Percentiles rank a stretch among this genome's conserved stretches.
Evolutionary conservation across 2,113 vertebrate genomes (phyloP).

Genomic region (Phalacrocorax carbo): DNA sequence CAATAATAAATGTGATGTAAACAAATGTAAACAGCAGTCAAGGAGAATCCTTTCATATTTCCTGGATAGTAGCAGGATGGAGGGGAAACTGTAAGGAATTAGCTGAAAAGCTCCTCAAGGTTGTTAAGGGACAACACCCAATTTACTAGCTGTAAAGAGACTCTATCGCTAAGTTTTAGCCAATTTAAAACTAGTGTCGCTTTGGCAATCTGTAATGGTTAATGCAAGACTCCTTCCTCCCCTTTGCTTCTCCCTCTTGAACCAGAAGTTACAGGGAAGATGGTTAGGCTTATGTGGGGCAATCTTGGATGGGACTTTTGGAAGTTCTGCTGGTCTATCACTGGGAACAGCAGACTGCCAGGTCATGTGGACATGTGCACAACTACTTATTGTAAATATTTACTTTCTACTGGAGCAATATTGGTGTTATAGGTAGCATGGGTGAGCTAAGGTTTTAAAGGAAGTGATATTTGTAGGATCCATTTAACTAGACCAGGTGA

Average conservation of each 20-base stretch:
- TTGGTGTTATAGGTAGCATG: background rate
- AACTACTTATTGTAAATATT: background rate
- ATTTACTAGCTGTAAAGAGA: background rate
- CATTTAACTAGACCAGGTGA: background rate
- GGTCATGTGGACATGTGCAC: background rate
- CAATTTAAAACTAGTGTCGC: background rate
- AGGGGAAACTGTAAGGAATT: background rate
- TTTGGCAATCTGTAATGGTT: background rate
- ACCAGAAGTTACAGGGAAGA: background rate
- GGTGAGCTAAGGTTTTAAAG: background rate
- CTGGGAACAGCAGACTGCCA: background rate
- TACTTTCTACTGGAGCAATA: background rate
- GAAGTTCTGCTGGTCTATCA: background rate
- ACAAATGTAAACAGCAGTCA: background rate
- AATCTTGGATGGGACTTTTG: background rate
- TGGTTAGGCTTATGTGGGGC: background rate
- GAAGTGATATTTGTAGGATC: background rate
- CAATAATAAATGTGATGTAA: background rate
- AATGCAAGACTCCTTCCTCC: background rate
- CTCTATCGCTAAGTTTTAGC: background rate
- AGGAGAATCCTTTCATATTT: background rate
- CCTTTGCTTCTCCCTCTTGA: background rate
- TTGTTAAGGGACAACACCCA: background rate
- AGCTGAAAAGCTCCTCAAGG: background rate
- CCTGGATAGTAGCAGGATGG: background rate